Base-by-base conservation (phyloP, 2,888 invertebrate species). In the Brenthis ino region DNA sequence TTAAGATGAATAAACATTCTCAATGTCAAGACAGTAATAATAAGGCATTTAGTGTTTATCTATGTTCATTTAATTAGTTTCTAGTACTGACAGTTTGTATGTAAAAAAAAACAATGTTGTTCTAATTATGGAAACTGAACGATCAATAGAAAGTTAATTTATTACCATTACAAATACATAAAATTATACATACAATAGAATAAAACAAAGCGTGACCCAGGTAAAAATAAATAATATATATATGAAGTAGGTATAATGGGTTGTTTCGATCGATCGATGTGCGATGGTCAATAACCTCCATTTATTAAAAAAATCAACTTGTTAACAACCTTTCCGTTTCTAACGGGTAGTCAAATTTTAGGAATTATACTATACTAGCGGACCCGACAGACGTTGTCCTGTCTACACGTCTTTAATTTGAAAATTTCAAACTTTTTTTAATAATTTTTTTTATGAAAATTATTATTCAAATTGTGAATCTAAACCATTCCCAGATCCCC, bases 251-350 rank as follows among this genome's bases (percentile, higher is more conserved):
- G 24, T 43, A 61, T 54, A 67, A 65, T 68, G 57, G 65, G 57
- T 53, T 57, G 47, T 71, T 70, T 57, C 20, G 20, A 60, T 69
- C 67, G 72, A 67, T 77, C 77, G 70, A 58, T 48, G 48, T 65
- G 70, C 63, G 63, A 74, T 75, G 82, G 37, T 77, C 78, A 72
- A 81, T 81, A 77, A 82, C 80, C 83, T 76, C 69, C 65, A 37
- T 47, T 48, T 65, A 64, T 68, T 70, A 67, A 70, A 50, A 20
- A 74, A 72, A 73, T 72, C 73, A 76, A 69, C 70, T 76, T 72
- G 65, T 69, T 64, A 68, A 64, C 69, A 65, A 58, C 70, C 20
- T 20, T 20, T 20, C 20, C 71, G 68, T 65, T 69, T 64, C 71
- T 72, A 71, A 75, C 74, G 76, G 72, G 67, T 74, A 70, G 69